phyloP scores from a whole-genome alignment of 2,888 invertebrate species.

The Euphydryas editha region DNA sequence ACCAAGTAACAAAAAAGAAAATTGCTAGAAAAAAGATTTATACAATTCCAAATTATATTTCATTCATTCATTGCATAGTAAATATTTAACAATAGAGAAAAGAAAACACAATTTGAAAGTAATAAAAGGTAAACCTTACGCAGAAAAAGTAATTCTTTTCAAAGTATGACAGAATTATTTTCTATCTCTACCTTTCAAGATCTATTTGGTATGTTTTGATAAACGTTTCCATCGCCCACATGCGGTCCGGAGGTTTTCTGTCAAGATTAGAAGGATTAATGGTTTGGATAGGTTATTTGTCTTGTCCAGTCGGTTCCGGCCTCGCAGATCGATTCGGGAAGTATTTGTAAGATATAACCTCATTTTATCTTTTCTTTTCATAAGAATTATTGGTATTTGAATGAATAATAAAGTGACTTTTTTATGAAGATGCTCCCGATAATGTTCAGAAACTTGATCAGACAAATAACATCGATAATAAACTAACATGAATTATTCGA shows the following conservation, averaged over 20 bases:
- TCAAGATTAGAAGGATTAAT: slow-evolving; percentile 78
- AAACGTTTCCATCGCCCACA: slow-evolving; percentile 42
- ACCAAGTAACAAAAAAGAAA: neutral
- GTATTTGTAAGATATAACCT: slow-evolving; percentile 26
- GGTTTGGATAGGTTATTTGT: slow-evolving; percentile 65
- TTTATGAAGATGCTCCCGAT: neutral
- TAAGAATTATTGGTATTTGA: neutral
- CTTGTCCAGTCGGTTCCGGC: slow-evolving; percentile 61
- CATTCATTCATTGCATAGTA: neutral
- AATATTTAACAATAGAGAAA: neutral
- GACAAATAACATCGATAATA: neutral
- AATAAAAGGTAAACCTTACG: neutral
- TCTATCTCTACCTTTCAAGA: slow-evolving; percentile 22
- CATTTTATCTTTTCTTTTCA: slow-evolving; percentile 27
- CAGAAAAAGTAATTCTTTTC: neutral
- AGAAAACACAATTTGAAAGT: neutral
- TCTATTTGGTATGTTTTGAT: slow-evolving; percentile 46
- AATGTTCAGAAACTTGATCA: neutral
- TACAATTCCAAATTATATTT: neutral
- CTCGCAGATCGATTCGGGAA: slow-evolving; percentile 17
- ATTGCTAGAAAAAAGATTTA: neutral
- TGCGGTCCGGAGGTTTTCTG: slow-evolving; percentile 61
- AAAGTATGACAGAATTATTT: slow-evolving; percentile 16
- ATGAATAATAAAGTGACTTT: neutral
- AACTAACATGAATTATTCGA: neutral